phyloP scores from a whole-genome alignment of 2,888 invertebrate genomes.

The Didymodactylos carnosus region DNA sequence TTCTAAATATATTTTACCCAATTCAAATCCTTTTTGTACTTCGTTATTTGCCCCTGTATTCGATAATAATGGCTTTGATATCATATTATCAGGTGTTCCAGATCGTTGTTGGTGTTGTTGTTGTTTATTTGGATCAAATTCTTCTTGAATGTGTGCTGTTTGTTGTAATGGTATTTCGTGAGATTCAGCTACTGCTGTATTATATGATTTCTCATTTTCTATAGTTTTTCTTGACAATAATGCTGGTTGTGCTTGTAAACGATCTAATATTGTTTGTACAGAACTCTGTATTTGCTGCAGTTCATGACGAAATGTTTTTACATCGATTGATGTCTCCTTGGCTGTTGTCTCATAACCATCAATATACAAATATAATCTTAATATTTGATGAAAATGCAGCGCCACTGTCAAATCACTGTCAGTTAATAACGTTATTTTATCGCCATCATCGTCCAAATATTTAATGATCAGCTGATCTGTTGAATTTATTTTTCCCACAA shows the following conservation, averaged over 20 bases:
- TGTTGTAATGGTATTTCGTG: neutral
- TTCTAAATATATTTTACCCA: too few relatives aligned
- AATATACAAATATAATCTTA: neutral
- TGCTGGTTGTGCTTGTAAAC: slow-evolving; percentile 33
- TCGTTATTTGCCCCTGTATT: neutral
- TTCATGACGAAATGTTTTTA: slow-evolving; percentile 21
- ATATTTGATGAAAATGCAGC: neutral
- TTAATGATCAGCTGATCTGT: slow-evolving; percentile 50
- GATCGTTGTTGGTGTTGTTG: neutral
- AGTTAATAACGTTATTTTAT: neutral
- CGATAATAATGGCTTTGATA: too few relatives aligned
- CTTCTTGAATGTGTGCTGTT: too few relatives aligned
- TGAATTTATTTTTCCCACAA: slow-evolving; percentile 43
- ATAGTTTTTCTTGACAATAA: too few relatives aligned
- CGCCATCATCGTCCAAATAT: slow-evolving; percentile 50
- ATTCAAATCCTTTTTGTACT: neutral
- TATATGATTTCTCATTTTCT: neutral
- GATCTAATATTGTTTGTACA: slow-evolving; percentile 43
- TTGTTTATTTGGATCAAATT: neutral
- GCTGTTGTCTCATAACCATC: neutral
- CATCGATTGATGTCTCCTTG: neutral
- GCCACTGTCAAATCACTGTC: neutral
- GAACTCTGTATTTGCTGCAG: slow-evolving; percentile 41
- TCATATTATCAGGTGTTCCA: neutral
- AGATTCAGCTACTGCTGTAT: neutral